Evolutionary conservation across 2,797 vertebrate species (phyloP).

Genomic region (Takifugu rubripes): DNA sequence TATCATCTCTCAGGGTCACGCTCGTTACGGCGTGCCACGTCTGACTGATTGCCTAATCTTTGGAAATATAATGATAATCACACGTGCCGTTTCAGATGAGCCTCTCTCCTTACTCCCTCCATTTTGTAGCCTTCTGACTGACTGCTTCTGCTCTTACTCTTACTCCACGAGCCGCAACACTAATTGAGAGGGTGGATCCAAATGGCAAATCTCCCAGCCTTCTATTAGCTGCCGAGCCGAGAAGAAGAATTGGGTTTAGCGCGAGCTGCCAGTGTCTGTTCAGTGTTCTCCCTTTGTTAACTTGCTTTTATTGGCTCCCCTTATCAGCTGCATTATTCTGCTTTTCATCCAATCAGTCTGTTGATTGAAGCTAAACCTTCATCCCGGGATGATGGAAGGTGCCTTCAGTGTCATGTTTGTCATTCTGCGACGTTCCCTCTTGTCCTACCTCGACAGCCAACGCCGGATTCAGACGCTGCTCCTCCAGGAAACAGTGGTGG

Average conservation of each 20-base stretch:
- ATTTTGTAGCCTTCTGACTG: no score
- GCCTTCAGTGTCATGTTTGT: background rate
- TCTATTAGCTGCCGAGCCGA: slow-evolving; percentile 35
- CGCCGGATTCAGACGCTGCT: no score
- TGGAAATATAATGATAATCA: slow-evolving; percentile 2
- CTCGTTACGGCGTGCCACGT: background rate
- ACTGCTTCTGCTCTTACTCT: background rate
- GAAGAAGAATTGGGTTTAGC: slow-evolving; percentile 23
- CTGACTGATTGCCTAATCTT: slow-evolving; percentile 12
- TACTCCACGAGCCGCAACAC: slow-evolving; percentile 22
- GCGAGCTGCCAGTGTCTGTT: background rate
- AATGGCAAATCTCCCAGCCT: slow-evolving; percentile 14
- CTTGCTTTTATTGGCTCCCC: slow-evolving; percentile 10
- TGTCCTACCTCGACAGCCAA: background rate
- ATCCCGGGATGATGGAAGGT: slow-evolving; percentile 5
- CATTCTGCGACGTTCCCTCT: slow-evolving; percentile 3
- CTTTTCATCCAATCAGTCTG: slow-evolving; percentile 19
- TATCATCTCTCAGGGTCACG: slow-evolving; percentile 1
- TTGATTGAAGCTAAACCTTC: slow-evolving; percentile 17
- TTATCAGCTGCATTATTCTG: background rate
- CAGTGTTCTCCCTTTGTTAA: slow-evolving; percentile 22
- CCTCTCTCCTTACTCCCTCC: no score
- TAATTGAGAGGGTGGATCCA: slow-evolving; percentile 27
- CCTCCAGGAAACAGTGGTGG: no score
- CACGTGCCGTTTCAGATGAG: no score